These are phyloP conservation scores for Agapostemon virescens DNA, from an alignment of 2,888 invertebrate genomes.

Conservation along the genomic window DNA sequence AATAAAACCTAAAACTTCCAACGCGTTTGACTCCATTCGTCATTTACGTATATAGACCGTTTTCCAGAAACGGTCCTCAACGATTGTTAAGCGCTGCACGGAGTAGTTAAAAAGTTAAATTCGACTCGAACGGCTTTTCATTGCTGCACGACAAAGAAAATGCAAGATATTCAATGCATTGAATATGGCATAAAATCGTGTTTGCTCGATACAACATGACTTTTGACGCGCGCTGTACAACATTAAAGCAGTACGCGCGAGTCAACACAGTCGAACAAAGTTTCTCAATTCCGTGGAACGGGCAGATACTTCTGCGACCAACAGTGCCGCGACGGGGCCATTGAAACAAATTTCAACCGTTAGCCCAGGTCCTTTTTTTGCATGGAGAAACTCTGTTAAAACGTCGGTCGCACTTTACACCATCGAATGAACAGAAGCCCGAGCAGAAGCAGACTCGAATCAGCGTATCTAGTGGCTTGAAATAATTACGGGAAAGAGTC, in stretches of 20 bases:
- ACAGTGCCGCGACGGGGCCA: neutral
- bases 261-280: neutral
- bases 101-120: neutral
- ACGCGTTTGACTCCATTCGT: no score
- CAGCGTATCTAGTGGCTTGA: neutral
- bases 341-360: neutral
- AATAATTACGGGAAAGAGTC: conserved; percentile 3
- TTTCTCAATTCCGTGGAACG: neutral
- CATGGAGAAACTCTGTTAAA: neutral
- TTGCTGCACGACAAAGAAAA: neutral
- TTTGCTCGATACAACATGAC: neutral
- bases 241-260: neutral
- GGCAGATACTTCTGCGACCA: neutral
- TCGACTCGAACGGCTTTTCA: neutral
- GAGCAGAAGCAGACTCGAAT: neutral
- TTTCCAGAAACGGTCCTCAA: no score
- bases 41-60: no score
- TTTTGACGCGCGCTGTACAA: neutral
- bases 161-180: neutral
- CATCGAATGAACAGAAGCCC: neutral
- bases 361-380: neutral
- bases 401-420: neutral
- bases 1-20: no score
- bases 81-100: neutral
- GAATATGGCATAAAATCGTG: neutral